Evolutionary conservation across 2,888 invertebrate species (phyloP).

Genomic region (Tineola bisselliella): DNA sequence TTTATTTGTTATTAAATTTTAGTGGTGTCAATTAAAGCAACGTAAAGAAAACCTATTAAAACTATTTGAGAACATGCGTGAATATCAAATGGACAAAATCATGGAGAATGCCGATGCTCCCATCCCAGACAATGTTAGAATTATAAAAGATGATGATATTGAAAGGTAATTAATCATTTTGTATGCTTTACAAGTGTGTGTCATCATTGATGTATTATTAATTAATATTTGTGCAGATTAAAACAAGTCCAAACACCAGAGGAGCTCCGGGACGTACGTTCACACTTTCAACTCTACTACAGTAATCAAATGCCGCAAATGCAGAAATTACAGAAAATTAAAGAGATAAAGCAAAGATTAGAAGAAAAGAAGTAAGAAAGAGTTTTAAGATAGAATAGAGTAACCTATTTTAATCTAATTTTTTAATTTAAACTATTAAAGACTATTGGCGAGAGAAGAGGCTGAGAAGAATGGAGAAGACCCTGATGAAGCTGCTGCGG

Average conservation of each 20-base stretch:
- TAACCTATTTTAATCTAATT: no score
- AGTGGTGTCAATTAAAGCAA: conserved; percentile 89
- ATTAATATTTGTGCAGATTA: conserved; percentile 57
- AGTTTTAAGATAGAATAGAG: no score
- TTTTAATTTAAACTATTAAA: conserved; percentile 18
- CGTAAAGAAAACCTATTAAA: conserved; percentile 84
- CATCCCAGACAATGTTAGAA: conserved; percentile 81
- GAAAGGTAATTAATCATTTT: conserved; percentile 62
- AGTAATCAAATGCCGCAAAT: conserved; percentile 83
- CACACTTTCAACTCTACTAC: conserved; percentile 93
- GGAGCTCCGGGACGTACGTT: conserved; percentile 91
- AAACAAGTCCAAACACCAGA: conserved; percentile 84
- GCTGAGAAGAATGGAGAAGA: conserved; percentile 72
- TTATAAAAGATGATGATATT: conserved; percentile 87
- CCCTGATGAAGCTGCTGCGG: conserved; percentile 70
- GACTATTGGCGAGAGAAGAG: conserved; percentile 51
- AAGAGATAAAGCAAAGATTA: conserved; percentile 71
- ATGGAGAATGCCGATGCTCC: conserved; percentile 86
- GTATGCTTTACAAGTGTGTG: background rate
- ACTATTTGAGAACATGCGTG: conserved; percentile 91
- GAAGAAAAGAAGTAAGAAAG: conserved; percentile 66
- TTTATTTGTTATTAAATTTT: background rate
- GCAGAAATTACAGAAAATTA: conserved; percentile 77
- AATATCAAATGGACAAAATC: conserved; percentile 85
- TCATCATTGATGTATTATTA: background rate